Conservation (phyloP, 2,888 invertebrate species). For the Tuberolachnus salignus region DNA sequence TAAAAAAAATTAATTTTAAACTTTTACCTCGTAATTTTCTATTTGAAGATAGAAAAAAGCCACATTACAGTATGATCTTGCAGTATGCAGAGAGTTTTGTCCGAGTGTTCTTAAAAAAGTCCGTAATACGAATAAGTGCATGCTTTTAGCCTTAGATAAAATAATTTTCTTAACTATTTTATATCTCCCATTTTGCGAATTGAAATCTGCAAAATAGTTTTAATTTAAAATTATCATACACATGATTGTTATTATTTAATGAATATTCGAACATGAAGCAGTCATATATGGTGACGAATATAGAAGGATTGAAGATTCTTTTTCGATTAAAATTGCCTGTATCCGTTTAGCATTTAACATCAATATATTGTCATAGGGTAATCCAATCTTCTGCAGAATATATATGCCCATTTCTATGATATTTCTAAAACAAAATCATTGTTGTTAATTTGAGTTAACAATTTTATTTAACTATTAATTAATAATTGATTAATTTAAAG, state of each 20-base stretch:
- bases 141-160: constrained; percentile 78
- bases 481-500: background rate
- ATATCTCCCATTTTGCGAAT: constrained; percentile 41
- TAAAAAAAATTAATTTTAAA: too few species aligned
- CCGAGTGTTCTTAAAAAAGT: constrained; percentile 84
- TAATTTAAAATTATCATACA: background rate
- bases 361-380: constrained; percentile 81
- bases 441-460: background rate
- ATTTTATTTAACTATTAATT: background rate
- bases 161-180: constrained; percentile 64
- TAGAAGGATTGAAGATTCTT: constrained; percentile 75
- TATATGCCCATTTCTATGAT: constrained; percentile 83
- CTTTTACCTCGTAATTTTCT: constrained; percentile 79
- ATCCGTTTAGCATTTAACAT: constrained; percentile 88
- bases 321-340: constrained; percentile 89
- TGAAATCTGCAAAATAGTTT: constrained; percentile 9
- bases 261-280: background rate
- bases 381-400: constrained; percentile 75
- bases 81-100: constrained; percentile 91
- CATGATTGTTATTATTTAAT: background rate
- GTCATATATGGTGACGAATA: background rate
- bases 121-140: constrained; percentile 82
- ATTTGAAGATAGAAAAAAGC: constrained; percentile 93
- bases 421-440: constrained; percentile 65
- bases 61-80: constrained; percentile 94